These are phyloP conservation scores for Heterodera filipjevi DNA, from an alignment of 2,888 invertebrate genomes.

Conservation along the genomic window DNA sequence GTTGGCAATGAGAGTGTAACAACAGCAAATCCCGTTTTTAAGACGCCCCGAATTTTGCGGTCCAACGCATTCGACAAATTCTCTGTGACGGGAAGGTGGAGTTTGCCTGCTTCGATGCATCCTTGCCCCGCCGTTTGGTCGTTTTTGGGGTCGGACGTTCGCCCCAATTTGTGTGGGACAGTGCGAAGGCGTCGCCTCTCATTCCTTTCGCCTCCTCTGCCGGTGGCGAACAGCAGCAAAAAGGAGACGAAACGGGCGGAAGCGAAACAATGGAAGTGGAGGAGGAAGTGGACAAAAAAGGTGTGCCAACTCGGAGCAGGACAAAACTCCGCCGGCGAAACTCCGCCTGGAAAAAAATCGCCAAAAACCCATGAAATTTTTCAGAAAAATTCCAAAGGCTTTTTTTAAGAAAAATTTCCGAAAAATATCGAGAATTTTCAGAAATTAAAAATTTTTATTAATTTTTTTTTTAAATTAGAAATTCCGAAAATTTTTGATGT, in stretches of 20 bases:
- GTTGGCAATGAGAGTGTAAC: too few species aligned
- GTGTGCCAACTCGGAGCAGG: too few species aligned
- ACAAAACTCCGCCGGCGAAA: too few species aligned
- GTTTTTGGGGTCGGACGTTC: not conserved
- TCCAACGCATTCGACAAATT: not conserved
- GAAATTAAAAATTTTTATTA: too few species aligned
- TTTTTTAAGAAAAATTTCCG: too few species aligned
- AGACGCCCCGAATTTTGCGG: not conserved
- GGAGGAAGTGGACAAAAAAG: too few species aligned
- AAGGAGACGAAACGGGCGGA: too few species aligned
- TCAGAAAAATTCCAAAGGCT: too few species aligned
- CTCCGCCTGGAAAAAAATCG: too few species aligned
- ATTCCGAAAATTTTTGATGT: not conserved
- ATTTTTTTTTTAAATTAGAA: too few species aligned
- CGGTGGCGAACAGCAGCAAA: not conserved
- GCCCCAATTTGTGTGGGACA: slow-evolving; percentile 16
- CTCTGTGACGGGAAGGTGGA: slow-evolving; percentile 6
- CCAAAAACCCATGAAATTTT: too few species aligned
- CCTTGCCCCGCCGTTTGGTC: not conserved
- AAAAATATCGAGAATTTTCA: too few species aligned
- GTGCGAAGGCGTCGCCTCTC: not conserved
- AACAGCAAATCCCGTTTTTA: not conserved
- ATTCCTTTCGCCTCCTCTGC: not conserved
- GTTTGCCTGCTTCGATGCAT: not conserved
- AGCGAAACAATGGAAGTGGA: not conserved